These are phyloP conservation scores for Brienomyrus longianalis DNA, from an alignment of 2,113 vertebrate genomes.

Conservation along the genomic window DNA sequence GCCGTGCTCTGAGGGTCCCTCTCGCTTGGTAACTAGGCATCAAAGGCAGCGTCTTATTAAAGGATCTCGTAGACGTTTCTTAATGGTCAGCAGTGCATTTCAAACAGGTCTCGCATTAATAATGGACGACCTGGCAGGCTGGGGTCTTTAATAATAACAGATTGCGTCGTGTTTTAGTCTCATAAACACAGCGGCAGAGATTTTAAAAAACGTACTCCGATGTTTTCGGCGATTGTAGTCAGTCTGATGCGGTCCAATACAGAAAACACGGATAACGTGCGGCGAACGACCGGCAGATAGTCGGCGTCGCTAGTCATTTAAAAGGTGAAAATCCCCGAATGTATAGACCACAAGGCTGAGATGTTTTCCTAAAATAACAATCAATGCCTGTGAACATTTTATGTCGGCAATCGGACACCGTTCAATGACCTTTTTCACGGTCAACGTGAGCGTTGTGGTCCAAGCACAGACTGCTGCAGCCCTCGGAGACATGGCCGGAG, in stretches of 20 bases:
- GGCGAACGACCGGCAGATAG: background rate
- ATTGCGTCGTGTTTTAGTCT: background rate
- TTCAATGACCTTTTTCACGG: background rate
- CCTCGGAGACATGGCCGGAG: background rate
- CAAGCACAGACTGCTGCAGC: background rate
- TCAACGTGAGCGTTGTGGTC: background rate
- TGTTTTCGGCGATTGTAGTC: background rate
- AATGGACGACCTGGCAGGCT: background rate
- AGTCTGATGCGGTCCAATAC: background rate
- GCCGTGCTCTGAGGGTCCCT: background rate
- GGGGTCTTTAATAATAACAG: background rate
- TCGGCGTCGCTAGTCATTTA: background rate
- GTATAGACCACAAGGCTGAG: background rate
- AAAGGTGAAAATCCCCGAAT: background rate
- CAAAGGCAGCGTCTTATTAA: background rate
- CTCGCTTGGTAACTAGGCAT: background rate
- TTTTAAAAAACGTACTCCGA: background rate
- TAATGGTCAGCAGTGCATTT: background rate
- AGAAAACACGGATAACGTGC: background rate
- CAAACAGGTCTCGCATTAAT: background rate
- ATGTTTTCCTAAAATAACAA: background rate
- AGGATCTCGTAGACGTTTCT: background rate
- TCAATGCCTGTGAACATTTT: background rate
- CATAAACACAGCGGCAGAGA: background rate
- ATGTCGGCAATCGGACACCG: background rate